These are phyloP conservation scores for Tetheella fluctuosa DNA, from an alignment of 2,888 invertebrate genomes.

Conservation along the genomic window DNA sequence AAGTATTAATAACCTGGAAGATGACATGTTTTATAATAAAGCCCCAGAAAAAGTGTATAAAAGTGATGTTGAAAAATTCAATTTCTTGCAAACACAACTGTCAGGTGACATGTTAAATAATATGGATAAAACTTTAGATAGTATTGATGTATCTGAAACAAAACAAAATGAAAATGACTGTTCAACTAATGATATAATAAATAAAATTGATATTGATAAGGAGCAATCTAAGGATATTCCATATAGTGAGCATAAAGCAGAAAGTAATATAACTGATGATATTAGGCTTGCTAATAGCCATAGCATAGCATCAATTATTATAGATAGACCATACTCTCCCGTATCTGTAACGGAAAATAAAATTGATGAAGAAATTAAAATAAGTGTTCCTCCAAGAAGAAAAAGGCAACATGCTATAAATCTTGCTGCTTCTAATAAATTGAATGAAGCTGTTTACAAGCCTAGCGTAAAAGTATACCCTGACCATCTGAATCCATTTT, in stretches of 20 bases:
- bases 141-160: constrained; percentile 37
- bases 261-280: constrained; percentile 73
- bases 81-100: constrained; percentile 76
- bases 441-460: constrained; percentile 34
- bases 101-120: constrained; percentile 41
- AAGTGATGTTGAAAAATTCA: constrained; percentile 70
- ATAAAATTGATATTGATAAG: constrained; percentile 30
- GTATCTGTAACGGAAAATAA: constrained; percentile 35
- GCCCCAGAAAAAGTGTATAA: constrained; percentile 66
- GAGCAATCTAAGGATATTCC: constrained; percentile 27
- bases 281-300: constrained; percentile 65
- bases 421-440: constrained; percentile 20
- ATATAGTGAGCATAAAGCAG: constrained; percentile 42
- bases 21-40: constrained; percentile 34
- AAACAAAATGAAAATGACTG: constrained; percentile 46
- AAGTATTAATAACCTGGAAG: constrained; percentile 31
- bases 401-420: constrained; percentile 56
- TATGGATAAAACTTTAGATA: constrained; percentile 43
- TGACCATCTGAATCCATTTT: constrained; percentile 93
- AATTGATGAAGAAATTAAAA: constrained; percentile 56
- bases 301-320: constrained; percentile 26
- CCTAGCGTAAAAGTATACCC: constrained; percentile 84
- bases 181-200: constrained; percentile 32
- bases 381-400: constrained; percentile 75
- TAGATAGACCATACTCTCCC: constrained; percentile 25